Evolutionary conservation across 1,140 invertebrate species (phyloP), one percentile per base, ranked within the genome.

Genomic region (Chymomyza costata): DNA sequence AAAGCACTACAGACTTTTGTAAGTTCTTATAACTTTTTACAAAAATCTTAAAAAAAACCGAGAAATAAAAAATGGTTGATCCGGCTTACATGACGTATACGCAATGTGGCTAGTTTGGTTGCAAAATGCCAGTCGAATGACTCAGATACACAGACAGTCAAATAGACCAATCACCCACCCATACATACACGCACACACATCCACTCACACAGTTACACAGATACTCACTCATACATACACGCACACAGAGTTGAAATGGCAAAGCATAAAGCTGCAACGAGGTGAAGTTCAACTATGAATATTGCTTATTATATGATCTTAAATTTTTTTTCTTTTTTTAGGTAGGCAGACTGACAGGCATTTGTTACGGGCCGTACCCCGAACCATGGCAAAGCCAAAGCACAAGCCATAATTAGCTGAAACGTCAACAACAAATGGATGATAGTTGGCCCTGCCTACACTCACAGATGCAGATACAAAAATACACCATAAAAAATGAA

Each of bases 281-380:
- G 71, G 66, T 78, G 71, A 78, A 78, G 71, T 78, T 78, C 71
- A 78, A 46, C 58, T 57, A 64, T 64, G 54, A 66, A 56, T 41
- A n/a, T n/a, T n/a, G n/a, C n/a, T n/a, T n/a, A n/a, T n/a, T n/a
- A n/a, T n/a, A n/a, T n/a, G n/a, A n/a, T n/a, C n/a, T 49, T 10
- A 46, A 41, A 14, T 37, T 62, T 54, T 60, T 54, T 50, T 44
- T 6, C 46, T 17, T 14, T 49, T 48, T 51, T 50, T 47, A 14
- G 53, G 19, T 50, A 31, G 48, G 56, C 53, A 61, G 66, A 43
- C 43, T 54, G 64, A 56, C 48, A n/a, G n/a, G n/a, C n/a, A n/a
- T n/a, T n/a, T n/a, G n/a, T n/a, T n/a, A n/a, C n/a, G n/a, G n/a
- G 70, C 70, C 70, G 65, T 65, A 49, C 70, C 40, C 70, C 65